phyloP scores from a whole-genome alignment of 2,113 vertebrate species.

The Penelope pileata region DNA sequence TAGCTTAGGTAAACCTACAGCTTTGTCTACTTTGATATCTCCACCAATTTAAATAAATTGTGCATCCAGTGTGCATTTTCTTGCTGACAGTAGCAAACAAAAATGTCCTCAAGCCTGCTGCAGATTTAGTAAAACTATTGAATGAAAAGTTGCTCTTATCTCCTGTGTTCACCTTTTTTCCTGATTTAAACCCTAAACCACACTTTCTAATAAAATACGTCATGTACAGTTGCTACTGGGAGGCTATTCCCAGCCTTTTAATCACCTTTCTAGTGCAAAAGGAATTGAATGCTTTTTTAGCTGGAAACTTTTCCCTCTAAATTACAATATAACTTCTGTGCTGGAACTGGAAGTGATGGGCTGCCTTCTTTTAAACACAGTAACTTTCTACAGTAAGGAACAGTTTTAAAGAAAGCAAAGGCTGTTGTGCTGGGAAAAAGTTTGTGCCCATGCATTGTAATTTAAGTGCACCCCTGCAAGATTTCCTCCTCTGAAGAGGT shows the following conservation, averaged over 20 bases:
- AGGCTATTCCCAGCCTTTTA: neutral
- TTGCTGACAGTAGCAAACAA: neutral
- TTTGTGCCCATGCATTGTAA: neutral
- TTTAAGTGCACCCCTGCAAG: neutral
- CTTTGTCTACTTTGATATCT: neutral
- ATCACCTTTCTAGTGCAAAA: neutral
- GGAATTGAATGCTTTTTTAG: neutral
- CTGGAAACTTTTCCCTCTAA: neutral
- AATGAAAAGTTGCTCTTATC: neutral
- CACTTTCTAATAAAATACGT: neutral
- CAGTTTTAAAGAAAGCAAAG: neutral
- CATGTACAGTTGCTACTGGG: neutral
- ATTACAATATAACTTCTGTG: neutral
- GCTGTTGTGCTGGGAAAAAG: neutral
- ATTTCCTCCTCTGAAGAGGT: neutral
- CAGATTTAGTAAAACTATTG: constrained; percentile 15
- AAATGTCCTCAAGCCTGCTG: neutral
- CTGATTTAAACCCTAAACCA: neutral
- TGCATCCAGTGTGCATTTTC: neutral
- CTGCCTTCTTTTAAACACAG: neutral
- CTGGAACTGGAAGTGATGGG: neutral
- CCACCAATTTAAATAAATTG: neutral
- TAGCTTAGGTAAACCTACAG: neutral
- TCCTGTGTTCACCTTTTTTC: neutral
- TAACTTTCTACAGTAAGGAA: neutral